A percentile compares a stretch with the other conserved stretches of the same genome.
phyloP scores from a whole-genome alignment of 2,113 vertebrate genomes.

The Amblyopsis rosae region DNA sequence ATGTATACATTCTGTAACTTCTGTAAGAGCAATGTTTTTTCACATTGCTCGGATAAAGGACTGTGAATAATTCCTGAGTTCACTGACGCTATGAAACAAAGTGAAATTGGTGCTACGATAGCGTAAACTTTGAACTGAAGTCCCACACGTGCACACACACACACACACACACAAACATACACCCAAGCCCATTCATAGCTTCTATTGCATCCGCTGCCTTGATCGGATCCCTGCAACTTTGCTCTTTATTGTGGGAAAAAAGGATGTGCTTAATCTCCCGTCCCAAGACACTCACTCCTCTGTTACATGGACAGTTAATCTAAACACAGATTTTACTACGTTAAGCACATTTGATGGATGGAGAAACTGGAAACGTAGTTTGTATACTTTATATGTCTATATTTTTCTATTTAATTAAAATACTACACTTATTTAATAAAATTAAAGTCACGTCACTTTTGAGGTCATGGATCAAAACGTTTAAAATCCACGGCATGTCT shows the following conservation, averaged over 20 bases:
- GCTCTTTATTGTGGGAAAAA: background rate
- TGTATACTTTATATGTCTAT: too few relatives aligned
- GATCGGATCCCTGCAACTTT: background rate
- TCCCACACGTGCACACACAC: background rate
- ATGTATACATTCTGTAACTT: too few relatives aligned
- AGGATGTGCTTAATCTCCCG: background rate
- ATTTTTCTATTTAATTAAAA: too few relatives aligned
- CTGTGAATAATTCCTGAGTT: slow-evolving; percentile 13
- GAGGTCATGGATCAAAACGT: too few relatives aligned
- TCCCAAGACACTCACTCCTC: background rate
- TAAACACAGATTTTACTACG: too few relatives aligned
- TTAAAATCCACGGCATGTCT: too few relatives aligned
- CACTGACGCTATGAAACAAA: slow-evolving; percentile 22
- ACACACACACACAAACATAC: background rate
- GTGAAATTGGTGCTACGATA: background rate
- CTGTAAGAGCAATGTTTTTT: background rate
- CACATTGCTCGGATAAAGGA: slow-evolving; percentile 22
- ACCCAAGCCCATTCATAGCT: background rate
- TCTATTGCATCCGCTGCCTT: background rate
- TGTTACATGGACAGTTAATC: background rate
- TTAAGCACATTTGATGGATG: too few relatives aligned
- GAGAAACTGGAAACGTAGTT: too few relatives aligned
- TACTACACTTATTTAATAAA: too few relatives aligned
- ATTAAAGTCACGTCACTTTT: too few relatives aligned
- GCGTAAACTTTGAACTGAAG: slow-evolving; percentile 36